Conservation (phyloP, 1,140 invertebrate genomes). For the Planococcus citri region DNA sequence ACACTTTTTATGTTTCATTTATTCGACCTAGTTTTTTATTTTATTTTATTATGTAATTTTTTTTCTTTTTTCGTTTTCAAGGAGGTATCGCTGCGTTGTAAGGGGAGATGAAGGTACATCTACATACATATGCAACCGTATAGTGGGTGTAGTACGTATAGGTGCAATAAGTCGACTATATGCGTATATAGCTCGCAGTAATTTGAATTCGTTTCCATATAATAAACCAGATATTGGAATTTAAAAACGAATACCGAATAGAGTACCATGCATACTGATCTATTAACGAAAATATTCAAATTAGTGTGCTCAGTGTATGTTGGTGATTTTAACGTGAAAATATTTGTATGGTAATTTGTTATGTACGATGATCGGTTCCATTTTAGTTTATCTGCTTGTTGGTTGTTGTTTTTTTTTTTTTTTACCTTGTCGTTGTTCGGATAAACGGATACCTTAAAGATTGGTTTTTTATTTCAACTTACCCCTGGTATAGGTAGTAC, state of each 20-base stretch:
- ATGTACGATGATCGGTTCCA: too few relatives aligned
- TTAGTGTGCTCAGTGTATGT: not conserved
- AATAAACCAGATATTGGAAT: not conserved
- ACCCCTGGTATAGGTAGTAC: too few relatives aligned
- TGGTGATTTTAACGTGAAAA: not conserved
- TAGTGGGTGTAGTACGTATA: not conserved
- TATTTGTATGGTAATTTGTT: conserved; percentile 3
- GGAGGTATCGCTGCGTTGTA: too few relatives aligned
- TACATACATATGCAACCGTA: not conserved
- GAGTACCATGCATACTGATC: not conserved
- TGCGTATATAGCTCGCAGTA: not conserved
- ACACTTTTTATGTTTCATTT: too few relatives aligned
- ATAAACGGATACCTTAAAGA: too few relatives aligned
- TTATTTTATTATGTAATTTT: too few relatives aligned
- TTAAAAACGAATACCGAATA: not conserved
- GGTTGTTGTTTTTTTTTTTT: too few relatives aligned
- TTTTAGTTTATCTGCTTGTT: too few relatives aligned
- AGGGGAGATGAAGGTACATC: too few relatives aligned
- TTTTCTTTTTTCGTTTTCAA: too few relatives aligned
- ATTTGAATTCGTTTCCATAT: conserved; percentile 8
- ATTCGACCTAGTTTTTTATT: not conserved
- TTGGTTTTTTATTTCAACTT: too few relatives aligned
- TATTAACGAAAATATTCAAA: conserved; percentile 8
- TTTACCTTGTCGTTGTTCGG: too few relatives aligned
- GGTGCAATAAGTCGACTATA: not conserved